These are phyloP conservation scores for Eudasyphora cyanicolor DNA, from an alignment of 2,888 invertebrate genomes.

Conservation along the genomic window DNA sequence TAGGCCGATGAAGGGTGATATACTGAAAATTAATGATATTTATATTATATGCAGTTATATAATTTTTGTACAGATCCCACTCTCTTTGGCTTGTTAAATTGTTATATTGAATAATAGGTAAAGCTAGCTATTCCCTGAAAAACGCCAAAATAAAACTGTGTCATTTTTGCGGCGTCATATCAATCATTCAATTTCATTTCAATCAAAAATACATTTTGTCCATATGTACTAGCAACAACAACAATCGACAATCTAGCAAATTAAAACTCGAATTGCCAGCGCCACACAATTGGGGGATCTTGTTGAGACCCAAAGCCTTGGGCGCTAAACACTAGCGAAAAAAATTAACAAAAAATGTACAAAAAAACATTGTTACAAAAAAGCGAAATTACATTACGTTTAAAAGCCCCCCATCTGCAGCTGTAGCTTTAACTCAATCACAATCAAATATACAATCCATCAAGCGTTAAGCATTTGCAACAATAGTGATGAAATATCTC, in stretches of 20 bases:
- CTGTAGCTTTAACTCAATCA: not conserved
- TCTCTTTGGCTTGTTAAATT: not conserved
- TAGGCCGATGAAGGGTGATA: no score
- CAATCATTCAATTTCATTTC: conserved; percentile 8
- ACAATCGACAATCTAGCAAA: not conserved
- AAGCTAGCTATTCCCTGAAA: not conserved
- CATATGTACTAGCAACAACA: not conserved
- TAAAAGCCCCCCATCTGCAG: not conserved
- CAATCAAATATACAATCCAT: not conserved
- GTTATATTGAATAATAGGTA: not conserved
- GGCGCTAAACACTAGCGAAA: not conserved
- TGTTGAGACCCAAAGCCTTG: not conserved
- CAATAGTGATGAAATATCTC: not conserved
- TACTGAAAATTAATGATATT: not conserved
- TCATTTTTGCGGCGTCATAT: conserved; percentile 8
- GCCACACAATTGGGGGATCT: not conserved
- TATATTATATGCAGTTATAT: not conserved
- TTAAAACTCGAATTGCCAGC: not conserved
- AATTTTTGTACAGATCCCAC: not conserved
- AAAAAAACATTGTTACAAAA: not conserved
- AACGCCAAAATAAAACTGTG: not conserved
- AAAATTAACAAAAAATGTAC: no score
- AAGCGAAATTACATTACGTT: not conserved
- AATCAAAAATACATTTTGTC: not conserved
- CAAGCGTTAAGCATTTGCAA: not conserved